These are phyloP conservation scores for Cantharis rufa DNA, from an alignment of 2,888 invertebrate genomes.

Conservation along the genomic window DNA sequence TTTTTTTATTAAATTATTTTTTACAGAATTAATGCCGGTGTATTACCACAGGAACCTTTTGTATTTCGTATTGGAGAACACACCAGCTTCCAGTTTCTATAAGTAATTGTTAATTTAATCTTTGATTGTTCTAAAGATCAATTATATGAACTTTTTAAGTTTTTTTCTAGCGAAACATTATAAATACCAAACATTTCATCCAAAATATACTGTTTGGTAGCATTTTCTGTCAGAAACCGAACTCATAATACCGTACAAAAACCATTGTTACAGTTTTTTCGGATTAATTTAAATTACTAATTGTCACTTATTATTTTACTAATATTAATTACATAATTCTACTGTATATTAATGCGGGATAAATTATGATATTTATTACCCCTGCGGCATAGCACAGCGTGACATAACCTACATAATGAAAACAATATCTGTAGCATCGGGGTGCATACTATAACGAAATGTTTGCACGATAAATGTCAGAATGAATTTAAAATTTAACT, in stretches of 20 bases:
- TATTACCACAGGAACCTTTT: too few species aligned
- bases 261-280: not conserved
- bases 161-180: not conserved
- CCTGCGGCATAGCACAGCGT: conserved; percentile 11
- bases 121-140: too few species aligned
- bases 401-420: conserved; percentile 19
- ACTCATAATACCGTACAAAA: not conserved
- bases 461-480: conserved; percentile 3
- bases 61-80: too few species aligned
- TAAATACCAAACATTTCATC: not conserved
- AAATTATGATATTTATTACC: conserved; percentile 13
- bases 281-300: not conserved
- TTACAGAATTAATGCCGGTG: too few species aligned
- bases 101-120: too few species aligned
- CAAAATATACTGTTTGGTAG: not conserved
- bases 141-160: too few species aligned
- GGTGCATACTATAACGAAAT: conserved; percentile 21
- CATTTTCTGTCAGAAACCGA: not conserved
- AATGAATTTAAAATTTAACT: conserved; percentile 4
- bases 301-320: not conserved
- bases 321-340: not conserved
- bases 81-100: too few species aligned
- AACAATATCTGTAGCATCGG: conserved; percentile 20
- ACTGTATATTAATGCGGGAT: conserved; percentile 15
- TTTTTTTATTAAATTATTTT: too few species aligned